phyloP scores from a whole-genome alignment of 2,797 vertebrate genomes.

The Masticophis lateralis region DNA sequence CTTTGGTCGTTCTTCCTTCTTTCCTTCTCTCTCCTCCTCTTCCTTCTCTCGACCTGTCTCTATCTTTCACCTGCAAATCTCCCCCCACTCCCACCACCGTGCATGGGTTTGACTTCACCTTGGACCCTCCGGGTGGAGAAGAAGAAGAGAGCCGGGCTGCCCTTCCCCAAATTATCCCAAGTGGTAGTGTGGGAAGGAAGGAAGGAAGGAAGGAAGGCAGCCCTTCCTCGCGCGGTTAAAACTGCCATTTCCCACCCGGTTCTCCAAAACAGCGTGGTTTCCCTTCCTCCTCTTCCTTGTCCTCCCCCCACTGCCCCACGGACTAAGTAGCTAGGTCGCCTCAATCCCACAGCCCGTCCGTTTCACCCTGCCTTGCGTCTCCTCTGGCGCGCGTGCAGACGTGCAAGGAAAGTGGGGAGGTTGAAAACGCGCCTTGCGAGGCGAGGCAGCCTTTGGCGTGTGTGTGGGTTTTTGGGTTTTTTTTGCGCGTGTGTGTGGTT shows the following conservation, averaged over 20 bases:
- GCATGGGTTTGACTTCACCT: not conserved
- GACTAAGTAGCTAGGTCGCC: not conserved
- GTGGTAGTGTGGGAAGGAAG: no score
- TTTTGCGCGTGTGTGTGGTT: not conserved
- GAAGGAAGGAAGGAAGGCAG: not conserved
- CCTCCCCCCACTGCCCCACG: not conserved
- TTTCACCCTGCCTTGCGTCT: not conserved
- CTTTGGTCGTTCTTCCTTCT: not conserved
- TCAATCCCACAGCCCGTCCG: not conserved
- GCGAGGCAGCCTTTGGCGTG: not conserved
- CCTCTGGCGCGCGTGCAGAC: not conserved
- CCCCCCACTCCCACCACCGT: no score
- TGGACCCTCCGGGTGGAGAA: not conserved
- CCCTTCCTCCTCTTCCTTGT: not conserved
- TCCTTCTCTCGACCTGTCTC: not conserved
- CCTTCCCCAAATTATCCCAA: not conserved
- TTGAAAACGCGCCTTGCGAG: not conserved
- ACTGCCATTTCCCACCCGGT: not conserved
- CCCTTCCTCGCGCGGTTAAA: not conserved
- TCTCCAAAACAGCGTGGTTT: not conserved
- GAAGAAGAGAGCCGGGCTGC: not conserved
- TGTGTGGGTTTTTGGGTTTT: not conserved
- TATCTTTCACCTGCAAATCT: not conserved
- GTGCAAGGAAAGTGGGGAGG: not conserved
- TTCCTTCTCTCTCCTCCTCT: not conserved